phyloP scores from a whole-genome alignment of 64 coral and sea anemone species.

The Stichodactyla helianthus region DNA sequence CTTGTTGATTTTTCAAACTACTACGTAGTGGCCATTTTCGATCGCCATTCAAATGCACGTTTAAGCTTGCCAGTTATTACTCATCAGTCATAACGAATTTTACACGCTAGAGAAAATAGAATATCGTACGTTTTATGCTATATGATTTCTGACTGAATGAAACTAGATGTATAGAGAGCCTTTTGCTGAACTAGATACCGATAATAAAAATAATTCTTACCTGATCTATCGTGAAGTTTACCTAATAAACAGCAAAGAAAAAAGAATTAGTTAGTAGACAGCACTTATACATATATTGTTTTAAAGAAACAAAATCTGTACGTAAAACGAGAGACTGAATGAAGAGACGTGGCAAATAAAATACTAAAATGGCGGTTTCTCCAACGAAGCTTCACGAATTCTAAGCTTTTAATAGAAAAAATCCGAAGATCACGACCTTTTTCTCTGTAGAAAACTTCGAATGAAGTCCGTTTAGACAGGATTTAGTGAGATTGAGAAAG shows the following conservation, averaged over 20 bases:
- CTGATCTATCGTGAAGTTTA: constrained; percentile 99
- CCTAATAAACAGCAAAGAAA: constrained; percentile 43
- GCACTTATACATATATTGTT: neutral
- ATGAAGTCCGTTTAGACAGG: constrained; percentile 6
- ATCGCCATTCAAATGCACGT: too few relatives aligned
- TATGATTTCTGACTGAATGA: neutral
- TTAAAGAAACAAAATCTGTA: neutral
- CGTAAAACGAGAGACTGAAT: neutral
- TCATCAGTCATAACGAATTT: neutral
- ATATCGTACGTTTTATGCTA: neutral
- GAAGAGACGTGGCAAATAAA: neutral
- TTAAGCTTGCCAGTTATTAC: too few relatives aligned
- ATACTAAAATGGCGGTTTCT: constrained; percentile 5
- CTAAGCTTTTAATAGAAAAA: neutral
- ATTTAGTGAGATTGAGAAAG: constrained; percentile 50
- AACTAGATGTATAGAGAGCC: neutral
- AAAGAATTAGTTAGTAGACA: neutral
- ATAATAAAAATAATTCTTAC: constrained; percentile 43
- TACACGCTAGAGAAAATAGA: too few relatives aligned
- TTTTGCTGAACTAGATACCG: neutral
- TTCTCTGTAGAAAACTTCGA: neutral
- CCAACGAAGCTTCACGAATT: neutral
- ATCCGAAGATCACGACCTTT: neutral
- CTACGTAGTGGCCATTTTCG: too few relatives aligned
- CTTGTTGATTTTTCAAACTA: too few relatives aligned